phyloP scores from a whole-genome alignment of 2,113 vertebrate species.

The Papio anubis region DNA sequence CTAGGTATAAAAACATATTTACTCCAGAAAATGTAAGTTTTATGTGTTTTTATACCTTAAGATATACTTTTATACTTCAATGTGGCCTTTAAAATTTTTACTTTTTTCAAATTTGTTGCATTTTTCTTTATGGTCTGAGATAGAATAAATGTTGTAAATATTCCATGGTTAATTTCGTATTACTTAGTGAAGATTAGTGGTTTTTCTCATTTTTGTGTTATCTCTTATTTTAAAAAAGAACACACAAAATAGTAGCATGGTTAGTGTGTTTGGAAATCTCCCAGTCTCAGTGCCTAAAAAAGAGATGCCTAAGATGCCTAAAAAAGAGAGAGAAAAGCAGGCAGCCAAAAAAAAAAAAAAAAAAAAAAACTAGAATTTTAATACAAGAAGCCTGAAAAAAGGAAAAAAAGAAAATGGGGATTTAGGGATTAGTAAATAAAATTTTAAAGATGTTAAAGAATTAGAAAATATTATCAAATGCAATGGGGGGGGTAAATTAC shows the following conservation, averaged over 20 bases:
- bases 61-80: neutral
- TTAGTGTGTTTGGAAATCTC: slow-evolving; percentile 1
- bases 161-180: neutral
- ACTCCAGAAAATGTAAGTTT: slow-evolving; percentile 26
- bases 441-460: neutral
- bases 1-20: neutral
- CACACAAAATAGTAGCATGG: neutral
- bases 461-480: neutral
- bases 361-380: neutral
- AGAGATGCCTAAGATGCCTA: neutral
- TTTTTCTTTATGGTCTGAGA: neutral
- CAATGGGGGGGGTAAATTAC: neutral
- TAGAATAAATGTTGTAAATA: slow-evolving; percentile 14
- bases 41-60: neutral
- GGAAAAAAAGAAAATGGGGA: neutral
- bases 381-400: neutral
- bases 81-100: neutral
- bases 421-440: neutral
- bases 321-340: neutral
- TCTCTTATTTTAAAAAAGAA: neutral
- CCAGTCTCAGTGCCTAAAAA: neutral
- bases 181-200: neutral
- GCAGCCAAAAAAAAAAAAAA: neutral
- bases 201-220: slow-evolving; percentile 42
- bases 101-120: neutral